Evolutionary conservation across 2,888 invertebrate genomes (phyloP).

Genomic region (Dermolepida albohirtum): DNA sequence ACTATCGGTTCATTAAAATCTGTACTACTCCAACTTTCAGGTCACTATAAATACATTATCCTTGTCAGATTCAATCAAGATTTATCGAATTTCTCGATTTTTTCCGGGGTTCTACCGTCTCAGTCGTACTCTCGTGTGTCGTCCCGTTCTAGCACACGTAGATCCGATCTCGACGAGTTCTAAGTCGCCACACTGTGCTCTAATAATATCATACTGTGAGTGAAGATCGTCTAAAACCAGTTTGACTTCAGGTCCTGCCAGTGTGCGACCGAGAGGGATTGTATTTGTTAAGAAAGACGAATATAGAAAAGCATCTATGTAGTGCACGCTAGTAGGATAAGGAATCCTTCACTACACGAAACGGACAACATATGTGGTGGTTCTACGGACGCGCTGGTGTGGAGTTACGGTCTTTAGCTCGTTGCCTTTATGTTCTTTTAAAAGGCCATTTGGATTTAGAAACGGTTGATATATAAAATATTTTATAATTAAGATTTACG

Average conservation of each 20-base stretch:
- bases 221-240: constrained; percentile 46
- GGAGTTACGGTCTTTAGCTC: constrained; percentile 24
- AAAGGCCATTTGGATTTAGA: constrained; percentile 38
- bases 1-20: constrained; percentile 38
- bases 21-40: constrained; percentile 36
- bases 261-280: constrained; percentile 32
- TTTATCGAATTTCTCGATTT: constrained; percentile 38
- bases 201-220: constrained; percentile 49
- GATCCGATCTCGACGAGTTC: neutral
- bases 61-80: constrained; percentile 42
- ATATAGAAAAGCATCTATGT: neutral
- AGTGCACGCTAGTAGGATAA: constrained; percentile 6
- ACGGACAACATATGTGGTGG: constrained; percentile 5
- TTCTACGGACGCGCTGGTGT: neutral
- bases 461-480: constrained; percentile 33
- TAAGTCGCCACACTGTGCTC: constrained; percentile 42
- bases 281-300: constrained; percentile 9
- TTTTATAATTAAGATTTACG: constrained; percentile 39
- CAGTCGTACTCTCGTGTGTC: neutral
- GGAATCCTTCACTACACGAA: constrained; percentile 13
- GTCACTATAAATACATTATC: constrained; percentile 40
- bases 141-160: neutral
- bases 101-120: constrained; percentile 27
- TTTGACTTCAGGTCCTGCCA: constrained; percentile 43
- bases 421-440: constrained; percentile 39